Conservation (phyloP, 35 echinoderm and acorn worm genomes). For the Lytechinus pictus region DNA sequence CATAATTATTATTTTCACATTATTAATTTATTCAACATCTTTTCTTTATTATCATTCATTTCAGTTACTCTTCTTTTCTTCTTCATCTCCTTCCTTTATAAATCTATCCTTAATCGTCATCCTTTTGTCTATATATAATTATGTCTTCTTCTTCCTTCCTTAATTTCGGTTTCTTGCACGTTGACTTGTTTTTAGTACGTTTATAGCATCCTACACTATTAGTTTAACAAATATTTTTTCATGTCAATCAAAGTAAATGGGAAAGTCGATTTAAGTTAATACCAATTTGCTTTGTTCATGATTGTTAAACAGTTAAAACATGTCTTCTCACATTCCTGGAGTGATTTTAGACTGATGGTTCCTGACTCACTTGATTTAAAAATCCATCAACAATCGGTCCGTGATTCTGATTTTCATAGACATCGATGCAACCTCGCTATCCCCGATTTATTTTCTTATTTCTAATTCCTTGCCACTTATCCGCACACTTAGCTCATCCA, state of each 20-base stretch:
- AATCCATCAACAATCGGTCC: neutral
- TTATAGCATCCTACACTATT: neutral
- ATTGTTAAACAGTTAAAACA: neutral
- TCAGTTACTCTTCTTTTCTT: neutral
- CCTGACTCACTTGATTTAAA: slow-evolving; percentile 10
- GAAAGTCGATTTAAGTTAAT: neutral
- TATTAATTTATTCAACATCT: too few species aligned
- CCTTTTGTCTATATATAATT: too few species aligned
- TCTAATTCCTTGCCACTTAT: neutral
- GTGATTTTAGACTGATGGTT: neutral
- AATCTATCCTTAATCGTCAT: too few species aligned
- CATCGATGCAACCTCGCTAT: neutral
- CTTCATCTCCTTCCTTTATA: neutral
- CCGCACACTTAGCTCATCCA: neutral
- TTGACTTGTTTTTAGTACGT: neutral
- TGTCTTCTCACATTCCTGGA: neutral
- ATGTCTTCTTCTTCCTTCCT: neutral
- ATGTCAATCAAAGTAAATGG: neutral
- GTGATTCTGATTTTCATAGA: neutral
- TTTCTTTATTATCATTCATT: too few species aligned
- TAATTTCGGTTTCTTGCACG: neutral
- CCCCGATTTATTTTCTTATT: neutral
- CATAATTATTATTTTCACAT: too few species aligned
- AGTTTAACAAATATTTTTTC: neutral
- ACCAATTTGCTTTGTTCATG: neutral